phyloP scores from a whole-genome alignment of 2,888 invertebrate genomes.

The Anoplius nigerrimus region DNA sequence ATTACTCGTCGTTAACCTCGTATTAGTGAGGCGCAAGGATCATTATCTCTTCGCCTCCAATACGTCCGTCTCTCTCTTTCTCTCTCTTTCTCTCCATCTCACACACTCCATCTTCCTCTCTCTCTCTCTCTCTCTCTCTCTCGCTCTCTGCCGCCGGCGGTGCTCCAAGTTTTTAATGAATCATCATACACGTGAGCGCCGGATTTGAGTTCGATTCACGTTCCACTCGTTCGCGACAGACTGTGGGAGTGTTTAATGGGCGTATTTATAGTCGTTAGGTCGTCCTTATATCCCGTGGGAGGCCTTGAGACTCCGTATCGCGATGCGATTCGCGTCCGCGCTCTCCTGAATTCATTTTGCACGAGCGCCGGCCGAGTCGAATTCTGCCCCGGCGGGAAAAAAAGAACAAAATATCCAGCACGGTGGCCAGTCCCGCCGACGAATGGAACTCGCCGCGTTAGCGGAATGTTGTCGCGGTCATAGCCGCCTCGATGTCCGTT shows the following conservation, averaged over 20 bases:
- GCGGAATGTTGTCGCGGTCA: no score
- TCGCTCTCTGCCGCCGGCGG: not conserved
- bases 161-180: not conserved
- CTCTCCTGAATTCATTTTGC: constrained; percentile 2
- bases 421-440: no score
- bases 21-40: no score
- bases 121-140: not conserved
- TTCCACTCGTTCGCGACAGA: constrained; percentile 28
- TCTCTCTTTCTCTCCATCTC: not conserved
- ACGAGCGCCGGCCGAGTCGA: no score
- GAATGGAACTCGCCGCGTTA: no score
- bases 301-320: constrained; percentile 24
- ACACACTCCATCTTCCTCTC: constrained; percentile 1
- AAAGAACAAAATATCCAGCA: no score
- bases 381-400: no score
- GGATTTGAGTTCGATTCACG: constrained; percentile 51
- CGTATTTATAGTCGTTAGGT: constrained; percentile 35
- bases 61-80: not conserved
- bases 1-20: no score
- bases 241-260: constrained; percentile 37
- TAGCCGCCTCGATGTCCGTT: no score
- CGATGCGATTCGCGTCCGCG: constrained; percentile 4
- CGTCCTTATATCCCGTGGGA: constrained; percentile 22
- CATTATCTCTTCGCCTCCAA: no score
- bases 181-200: constrained; percentile 21